phyloP scores from a whole-genome alignment of 2,113 vertebrate genomes.

The Mustela lutreola region DNA sequence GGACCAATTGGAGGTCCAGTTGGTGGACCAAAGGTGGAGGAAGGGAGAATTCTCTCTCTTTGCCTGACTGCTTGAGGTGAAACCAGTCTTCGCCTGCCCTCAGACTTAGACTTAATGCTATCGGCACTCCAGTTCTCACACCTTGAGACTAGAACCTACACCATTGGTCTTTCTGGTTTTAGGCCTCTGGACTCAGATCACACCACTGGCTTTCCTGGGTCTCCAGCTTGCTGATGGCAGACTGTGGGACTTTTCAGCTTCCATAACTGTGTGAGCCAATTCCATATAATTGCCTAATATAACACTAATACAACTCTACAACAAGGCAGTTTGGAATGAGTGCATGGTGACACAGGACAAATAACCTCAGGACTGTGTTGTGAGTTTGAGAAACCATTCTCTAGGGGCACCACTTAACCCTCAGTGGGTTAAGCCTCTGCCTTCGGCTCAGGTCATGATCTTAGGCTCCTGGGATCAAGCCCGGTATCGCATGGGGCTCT shows the following conservation, averaged over 20 bases:
- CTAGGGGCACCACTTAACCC: too few species aligned
- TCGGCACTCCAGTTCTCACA: background rate
- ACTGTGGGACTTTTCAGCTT: background rate
- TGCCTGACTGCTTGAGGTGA: background rate
- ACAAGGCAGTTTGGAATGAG: background rate
- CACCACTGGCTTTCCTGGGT: background rate
- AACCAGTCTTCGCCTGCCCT: background rate
- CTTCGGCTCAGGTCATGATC: too few species aligned
- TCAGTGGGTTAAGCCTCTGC: too few species aligned
- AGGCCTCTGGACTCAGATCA: background rate
- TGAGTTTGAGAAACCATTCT: background rate
- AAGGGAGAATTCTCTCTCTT: background rate
- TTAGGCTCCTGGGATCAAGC: too few species aligned
- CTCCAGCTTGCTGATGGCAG: background rate
- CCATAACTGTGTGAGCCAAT: background rate
- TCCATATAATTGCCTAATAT: background rate
- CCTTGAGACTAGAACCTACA: background rate
- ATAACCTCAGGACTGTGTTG: background rate
- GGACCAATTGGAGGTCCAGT: background rate
- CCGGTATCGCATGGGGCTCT: too few species aligned
- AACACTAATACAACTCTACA: background rate
- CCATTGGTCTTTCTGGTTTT: too few species aligned
- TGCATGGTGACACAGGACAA: background rate
- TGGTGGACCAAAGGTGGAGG: background rate
- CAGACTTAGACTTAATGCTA: background rate